Evolutionary conservation across 1,140 invertebrate genomes (phyloP), one percentile per base, ranked within the genome.

Genomic region (Dendrolimus punctatus): DNA sequence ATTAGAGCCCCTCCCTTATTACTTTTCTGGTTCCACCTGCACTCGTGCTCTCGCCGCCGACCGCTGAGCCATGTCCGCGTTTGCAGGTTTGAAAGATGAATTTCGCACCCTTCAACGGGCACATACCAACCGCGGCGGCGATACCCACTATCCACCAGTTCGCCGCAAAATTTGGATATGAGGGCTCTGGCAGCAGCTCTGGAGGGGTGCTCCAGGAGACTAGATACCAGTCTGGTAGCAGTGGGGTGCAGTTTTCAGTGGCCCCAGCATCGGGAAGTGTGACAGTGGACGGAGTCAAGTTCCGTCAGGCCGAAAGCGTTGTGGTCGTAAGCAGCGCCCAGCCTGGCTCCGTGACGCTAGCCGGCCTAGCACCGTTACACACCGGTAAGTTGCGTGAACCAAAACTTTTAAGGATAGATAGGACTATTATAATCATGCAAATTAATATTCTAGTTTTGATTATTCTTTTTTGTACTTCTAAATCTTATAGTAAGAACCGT

Each of bases 281-380:
- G 40, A 59, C 77, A 6, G 79, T 86, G 39, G 86, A 88, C 52
- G 82, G 81, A 6, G 84, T 85, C 46, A 88, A 88, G 77, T 88
- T 88, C 63, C 57, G 85, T 0, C 84, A 87, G 64, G 76, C 79
- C 0, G 85, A 88, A 59, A 85, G 80, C 51, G 77, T 87, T 39
- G 81, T 85, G 36, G 83, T 87, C 5, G 80, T 85, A 51, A 80
- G 84, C 62, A 72, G 64, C 47, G 79, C 80, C 8, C 80, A 85
- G 51, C 82, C 80, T 0, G 77, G 74, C n/a, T 62, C 80, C 0
- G 75, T 80, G n/a, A 60, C 79, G 0, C 57, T 85, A 8, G 67
- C 79, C 9, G 77, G 77, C 4, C 59, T 84, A 6, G 70, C 73
- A 8, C 76, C 78, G 8, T 63, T 85, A 58, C 78, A 81, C 46